phyloP scores from a whole-genome alignment of 2,888 invertebrate species.

The Spisula subtruncata region DNA sequence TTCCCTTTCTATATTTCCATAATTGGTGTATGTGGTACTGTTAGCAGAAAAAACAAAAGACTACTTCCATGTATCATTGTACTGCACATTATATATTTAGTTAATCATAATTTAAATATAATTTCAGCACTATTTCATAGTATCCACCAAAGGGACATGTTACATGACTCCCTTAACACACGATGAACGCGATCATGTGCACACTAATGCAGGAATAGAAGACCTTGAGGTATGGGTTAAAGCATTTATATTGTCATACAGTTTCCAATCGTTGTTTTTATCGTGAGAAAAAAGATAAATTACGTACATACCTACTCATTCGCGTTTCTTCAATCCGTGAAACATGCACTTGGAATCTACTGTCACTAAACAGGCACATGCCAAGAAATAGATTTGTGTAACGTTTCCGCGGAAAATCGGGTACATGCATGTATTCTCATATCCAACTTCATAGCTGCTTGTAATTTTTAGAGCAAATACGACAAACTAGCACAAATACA shows the following conservation, averaged over 20 bases:
- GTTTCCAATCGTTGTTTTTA: background rate
- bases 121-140: slow-evolving; percentile 48
- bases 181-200: slow-evolving; percentile 55
- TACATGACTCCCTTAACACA: slow-evolving; percentile 41
- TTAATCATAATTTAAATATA: too few relatives aligned
- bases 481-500: too few relatives aligned
- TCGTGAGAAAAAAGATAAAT: too few relatives aligned
- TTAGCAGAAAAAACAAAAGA: too few relatives aligned
- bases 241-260: background rate
- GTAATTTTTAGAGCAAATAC: too few relatives aligned
- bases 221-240: slow-evolving; percentile 45
- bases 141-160: slow-evolving; percentile 38
- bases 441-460: background rate
- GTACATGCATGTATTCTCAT: background rate
- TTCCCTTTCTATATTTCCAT: too few relatives aligned
- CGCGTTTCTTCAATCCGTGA: background rate
- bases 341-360: background rate
- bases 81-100: too few relatives aligned
- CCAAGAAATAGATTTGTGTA: background rate
- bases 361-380: background rate
- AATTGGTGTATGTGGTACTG: too few relatives aligned
- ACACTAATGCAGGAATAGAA: slow-evolving; percentile 53
- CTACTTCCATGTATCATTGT: too few relatives aligned
- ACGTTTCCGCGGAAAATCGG: background rate
- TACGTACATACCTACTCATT: background rate